Evolutionary conservation across 1,140 invertebrate species (phyloP), one percentile per base, ranked within the genome.

Genomic region (Rhysida immarginata): DNA sequence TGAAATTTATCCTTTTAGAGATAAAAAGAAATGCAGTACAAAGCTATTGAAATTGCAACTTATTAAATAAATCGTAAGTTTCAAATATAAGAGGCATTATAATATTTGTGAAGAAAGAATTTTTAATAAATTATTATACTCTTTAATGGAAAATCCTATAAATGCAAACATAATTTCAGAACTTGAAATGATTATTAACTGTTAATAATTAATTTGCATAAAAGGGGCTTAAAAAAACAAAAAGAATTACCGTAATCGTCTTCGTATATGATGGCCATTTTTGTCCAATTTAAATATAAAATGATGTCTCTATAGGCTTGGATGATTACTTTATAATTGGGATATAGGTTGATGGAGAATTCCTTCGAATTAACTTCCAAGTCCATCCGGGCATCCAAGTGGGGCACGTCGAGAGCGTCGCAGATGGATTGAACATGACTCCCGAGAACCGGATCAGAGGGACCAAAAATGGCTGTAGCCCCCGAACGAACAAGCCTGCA

Each of bases 261-360:
- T 69, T 96, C 91, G 65, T 95, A 95, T 27, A 96, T 81, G 58
- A 96, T 85, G 0, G 88, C 90, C 60, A 94, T 87, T 71, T 83
- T 81, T 5, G 87, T 91, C 91, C 91, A 96, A 68, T 93, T 92
- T 26, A 93, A 77, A 66, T 87, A 91, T 23, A 78, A 74, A 71
- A 94, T 87, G 45, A 94, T 76, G 65, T 95, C 90, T 55, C 81
- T 78, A 69, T 90, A 89, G 0, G 91, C 89, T 50, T 78, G 74
- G 66, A 90, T 88, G 61, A 95, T 77, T 54, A 87, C 75, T 55
- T 83, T 78, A 61, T 89, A 82, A 18, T 85, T 80, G 0, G 92
- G 92, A 73, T 92, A 84, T 27, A 96, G 75, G 73, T 92, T 95
- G 56, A 95, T 83, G 24, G 87, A 90, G 69, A 88, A 90, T 61